phyloP scores from a whole-genome alignment of 2,888 invertebrate species.

The Macaria liturata region DNA sequence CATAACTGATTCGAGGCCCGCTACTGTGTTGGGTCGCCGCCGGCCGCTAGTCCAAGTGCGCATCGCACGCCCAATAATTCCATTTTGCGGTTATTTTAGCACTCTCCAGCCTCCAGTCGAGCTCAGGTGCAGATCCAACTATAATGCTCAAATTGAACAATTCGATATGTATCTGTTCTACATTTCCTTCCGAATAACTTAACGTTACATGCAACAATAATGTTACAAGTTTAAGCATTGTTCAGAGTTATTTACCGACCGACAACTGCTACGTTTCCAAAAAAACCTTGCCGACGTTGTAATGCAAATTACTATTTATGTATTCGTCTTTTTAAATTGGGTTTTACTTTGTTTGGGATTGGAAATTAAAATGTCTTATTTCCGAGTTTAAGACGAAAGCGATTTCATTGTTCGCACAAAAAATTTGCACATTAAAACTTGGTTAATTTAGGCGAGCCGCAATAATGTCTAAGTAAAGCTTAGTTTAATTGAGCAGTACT shows the following conservation, averaged over 20 bases:
- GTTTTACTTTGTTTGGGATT: constrained; percentile 63
- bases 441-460: constrained; percentile 22
- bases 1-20: constrained; percentile 52
- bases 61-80: constrained; percentile 73
- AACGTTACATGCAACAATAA: constrained; percentile 13
- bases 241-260: constrained; percentile 5
- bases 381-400: constrained; percentile 55
- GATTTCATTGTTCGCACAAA: constrained; percentile 25
- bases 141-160: constrained; percentile 64
- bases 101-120: constrained; percentile 48
- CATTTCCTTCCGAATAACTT: constrained; percentile 14
- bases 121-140: constrained; percentile 64
- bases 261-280: constrained; percentile 37
- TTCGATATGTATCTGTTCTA: constrained; percentile 40
- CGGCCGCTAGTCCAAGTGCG: constrained; percentile 55
- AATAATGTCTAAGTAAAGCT: constrained; percentile 14
- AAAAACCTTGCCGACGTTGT: constrained; percentile 59
- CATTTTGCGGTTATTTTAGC: constrained; percentile 78
- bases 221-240: constrained; percentile 21
- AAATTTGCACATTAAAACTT: constrained; percentile 27
- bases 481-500: constrained; percentile 11
- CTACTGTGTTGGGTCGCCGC: constrained; percentile 54
- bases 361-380: constrained; percentile 70
- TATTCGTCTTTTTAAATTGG: constrained; percentile 70
- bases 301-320: constrained; percentile 68